Evolutionary conservation across 35 echinoderm and acorn worm genomes (phyloP), one percentile per base, ranked within the genome.

Genomic region (Stichopus chloronotus): DNA sequence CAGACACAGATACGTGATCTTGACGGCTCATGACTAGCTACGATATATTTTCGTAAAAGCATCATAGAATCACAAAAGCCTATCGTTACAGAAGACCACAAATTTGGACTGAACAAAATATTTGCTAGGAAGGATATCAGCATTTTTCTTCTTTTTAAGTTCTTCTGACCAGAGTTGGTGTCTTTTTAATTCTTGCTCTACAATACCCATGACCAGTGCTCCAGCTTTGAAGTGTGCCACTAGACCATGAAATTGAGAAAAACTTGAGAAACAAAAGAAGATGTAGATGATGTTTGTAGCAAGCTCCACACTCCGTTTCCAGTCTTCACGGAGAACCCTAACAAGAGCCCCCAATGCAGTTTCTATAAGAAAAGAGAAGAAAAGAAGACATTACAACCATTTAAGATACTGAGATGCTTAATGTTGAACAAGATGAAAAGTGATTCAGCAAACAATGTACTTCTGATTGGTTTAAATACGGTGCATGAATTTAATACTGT

Each of bases 211-310:
- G 13, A 99, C 97, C 7, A 99, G 92, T 5, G 97, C 97, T 8
- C 97, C 97, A 19, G 96, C 94, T 92, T 99, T 99, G 78, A 96
- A 99, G 78, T 99, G 97, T 2, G 97, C 95, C 0, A 99, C 93
- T 53, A 99, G 90, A 58, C 95, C 92, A 90, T 99, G 97, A 79
- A 99, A 99, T 78, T 96, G 93, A 52, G 94, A 94, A 89, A 99
- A 99, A 76, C 95, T 96, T 17, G 97, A 99, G 95, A 99, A 99
- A 74, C 97, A 99, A 95, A 99, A 99, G 94, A 99, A 99, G 24
- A 99, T 92, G 94, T 99, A 99, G 72, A 99, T 94, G 79, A 99
- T 99, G 89, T 99, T 99, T 88, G 97, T 99, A 59, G 97, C 95
- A 21, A 99, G 92, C 71, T 99, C 97, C 5, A 99, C 97, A 55